A percentile compares a stretch with the other conserved stretches of the same genome.
These are phyloP conservation scores for Microcebus tavaratra DNA, from an alignment of 2,113 vertebrate genomes.

Conservation along the genomic window DNA sequence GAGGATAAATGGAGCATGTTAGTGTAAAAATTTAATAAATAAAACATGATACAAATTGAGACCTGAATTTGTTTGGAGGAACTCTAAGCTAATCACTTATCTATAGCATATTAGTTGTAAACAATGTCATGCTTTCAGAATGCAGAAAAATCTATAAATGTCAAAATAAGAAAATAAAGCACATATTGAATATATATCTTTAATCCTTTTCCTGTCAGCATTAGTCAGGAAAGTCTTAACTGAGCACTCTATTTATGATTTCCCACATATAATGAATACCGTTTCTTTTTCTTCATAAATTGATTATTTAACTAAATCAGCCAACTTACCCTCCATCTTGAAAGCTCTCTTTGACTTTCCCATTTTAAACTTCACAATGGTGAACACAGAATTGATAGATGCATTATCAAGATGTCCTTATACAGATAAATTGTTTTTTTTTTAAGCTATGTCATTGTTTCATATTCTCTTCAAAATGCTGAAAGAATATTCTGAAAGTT, in stretches of 20 bases:
- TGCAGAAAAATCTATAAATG: not conserved
- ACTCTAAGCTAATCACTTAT: not conserved
- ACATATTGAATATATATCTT: not conserved
- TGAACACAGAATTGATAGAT: not conserved
- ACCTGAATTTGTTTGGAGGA: not conserved
- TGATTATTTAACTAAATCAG: constrained; percentile 31
- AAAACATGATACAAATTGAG: not conserved
- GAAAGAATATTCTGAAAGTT: constrained; percentile 27
- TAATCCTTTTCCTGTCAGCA: not conserved
- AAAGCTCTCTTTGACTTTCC: not conserved
- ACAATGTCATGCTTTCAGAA: not conserved
- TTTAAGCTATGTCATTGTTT: not conserved
- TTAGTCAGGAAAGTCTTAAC: not conserved
- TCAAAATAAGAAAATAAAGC: not conserved
- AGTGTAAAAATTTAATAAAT: not conserved
- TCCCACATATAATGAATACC: not conserved
- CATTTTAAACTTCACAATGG: not conserved
- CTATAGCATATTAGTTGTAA: not conserved
- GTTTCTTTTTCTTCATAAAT: not conserved
- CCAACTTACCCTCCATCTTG: not conserved
- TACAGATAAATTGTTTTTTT: constrained; percentile 21
- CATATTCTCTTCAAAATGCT: not conserved
- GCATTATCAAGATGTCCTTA: not conserved
- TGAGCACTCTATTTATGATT: not conserved
- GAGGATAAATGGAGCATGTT: not conserved